Conservation (phyloP, 30 jellyfish, hydroid and myxozoan genomes). For the Phacellophora camtschatica region DNA sequence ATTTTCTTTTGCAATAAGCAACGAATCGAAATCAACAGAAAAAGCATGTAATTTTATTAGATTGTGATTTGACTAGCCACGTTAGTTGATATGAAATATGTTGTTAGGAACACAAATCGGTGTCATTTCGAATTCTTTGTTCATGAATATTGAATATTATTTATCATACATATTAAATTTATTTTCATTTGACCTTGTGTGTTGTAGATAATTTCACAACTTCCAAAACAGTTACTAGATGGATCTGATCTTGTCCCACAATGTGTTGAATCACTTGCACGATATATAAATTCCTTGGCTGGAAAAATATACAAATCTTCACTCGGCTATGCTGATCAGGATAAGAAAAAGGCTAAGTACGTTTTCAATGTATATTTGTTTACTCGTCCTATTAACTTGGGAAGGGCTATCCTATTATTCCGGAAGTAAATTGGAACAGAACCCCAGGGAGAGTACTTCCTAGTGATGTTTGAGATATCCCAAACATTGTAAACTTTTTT, state of each 20-base stretch:
- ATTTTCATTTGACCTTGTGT: too few species aligned
- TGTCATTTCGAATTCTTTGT: too few species aligned
- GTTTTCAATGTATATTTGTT: background rate
- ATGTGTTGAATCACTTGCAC: slow-evolving; percentile 64
- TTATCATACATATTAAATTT: too few species aligned
- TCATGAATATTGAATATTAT: too few species aligned
- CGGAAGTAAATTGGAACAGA: background rate
- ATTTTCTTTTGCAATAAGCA: too few species aligned
- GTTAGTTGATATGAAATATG: too few species aligned
- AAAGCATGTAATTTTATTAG: too few species aligned
- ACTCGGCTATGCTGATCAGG: slow-evolving; percentile 80
- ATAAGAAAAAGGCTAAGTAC: slow-evolving; percentile 73
- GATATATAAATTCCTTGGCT: slow-evolving; percentile 70
- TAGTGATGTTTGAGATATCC: too few species aligned
- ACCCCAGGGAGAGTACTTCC: background rate
- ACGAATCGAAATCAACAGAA: too few species aligned
- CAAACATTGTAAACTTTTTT: too few species aligned
- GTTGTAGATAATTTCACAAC: slow-evolving; percentile 59
- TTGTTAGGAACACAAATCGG: too few species aligned
- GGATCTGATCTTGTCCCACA: slow-evolving; percentile 71
- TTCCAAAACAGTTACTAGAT: slow-evolving; percentile 81
- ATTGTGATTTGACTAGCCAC: too few species aligned
- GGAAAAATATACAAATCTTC: slow-evolving; percentile 71
- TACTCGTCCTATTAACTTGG: background rate
- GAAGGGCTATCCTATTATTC: background rate